Evolutionary conservation across 1,140 invertebrate species (phyloP).

Genomic region (Andrena cerasifolii): DNA sequence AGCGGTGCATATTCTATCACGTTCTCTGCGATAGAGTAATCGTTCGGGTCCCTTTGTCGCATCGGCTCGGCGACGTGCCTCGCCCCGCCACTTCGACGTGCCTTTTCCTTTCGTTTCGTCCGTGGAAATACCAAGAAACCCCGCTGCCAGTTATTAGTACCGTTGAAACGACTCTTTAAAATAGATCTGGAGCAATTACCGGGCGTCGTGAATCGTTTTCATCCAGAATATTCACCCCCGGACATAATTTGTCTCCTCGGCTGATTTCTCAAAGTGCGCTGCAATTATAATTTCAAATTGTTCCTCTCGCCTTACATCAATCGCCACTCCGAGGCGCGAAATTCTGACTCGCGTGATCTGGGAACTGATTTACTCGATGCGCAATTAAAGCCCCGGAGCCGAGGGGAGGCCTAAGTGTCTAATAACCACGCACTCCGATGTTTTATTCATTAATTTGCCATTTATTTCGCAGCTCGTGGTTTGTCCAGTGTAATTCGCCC

Average conservation of each 20-base stretch:
- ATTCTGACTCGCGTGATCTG: slow-evolving; percentile 49
- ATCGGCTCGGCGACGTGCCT: background rate
- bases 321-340: slow-evolving; percentile 26
- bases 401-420: slow-evolving; percentile 18
- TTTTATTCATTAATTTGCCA: slow-evolving; percentile 36
- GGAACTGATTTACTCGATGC: slow-evolving; percentile 43
- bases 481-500: background rate
- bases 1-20: background rate
- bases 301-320: background rate
- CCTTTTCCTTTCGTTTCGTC: no score
- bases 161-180: no score
- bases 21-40: background rate
- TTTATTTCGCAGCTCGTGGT: background rate
- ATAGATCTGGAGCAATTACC: no score
- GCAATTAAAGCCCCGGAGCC: slow-evolving; percentile 34
- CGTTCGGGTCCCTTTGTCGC: background rate
- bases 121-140: no score
- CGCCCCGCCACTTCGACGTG: no score
- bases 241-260: no score
- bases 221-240: no score
- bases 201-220: no score
- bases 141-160: no score
- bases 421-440: slow-evolving; percentile 26
- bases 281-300: slow-evolving; percentile 49
- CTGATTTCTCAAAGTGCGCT: no score